Base-by-base conservation (phyloP, 2,113 vertebrate species). In the Callocephalon fimbriatum region DNA sequence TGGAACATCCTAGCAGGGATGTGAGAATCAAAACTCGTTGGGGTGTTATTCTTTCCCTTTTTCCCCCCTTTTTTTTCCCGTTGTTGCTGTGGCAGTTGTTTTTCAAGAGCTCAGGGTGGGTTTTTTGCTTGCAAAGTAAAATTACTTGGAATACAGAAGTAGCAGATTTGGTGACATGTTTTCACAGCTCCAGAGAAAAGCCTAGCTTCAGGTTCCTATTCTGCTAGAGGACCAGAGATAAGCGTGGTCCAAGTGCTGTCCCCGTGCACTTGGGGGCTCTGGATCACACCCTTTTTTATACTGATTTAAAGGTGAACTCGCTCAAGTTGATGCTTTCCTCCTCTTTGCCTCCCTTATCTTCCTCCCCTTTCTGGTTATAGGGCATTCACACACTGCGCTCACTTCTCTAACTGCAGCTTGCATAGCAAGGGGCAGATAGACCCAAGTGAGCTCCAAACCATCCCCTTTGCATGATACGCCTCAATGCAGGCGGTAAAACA, bases 1-100 rank as follows among this genome's bases (percentile, higher is more conserved):
- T 95, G 93, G 95, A 95, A 87, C 85, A 93, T 85, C 94, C 80
- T 77, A 47, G 79, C 74, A 88, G 87, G 77, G 90, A 83, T 80
- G 84, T 44, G 78, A 89, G 72, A 86, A 77, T 75, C 37, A 7
- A 92, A 95, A 87, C 94, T 97, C 26, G 50, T 95, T 88, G 90
- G 63, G 70, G 79, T 67, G 77, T 53, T 25, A 42, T 12, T 32
- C 31, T 27, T 18, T 12, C 1, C 15, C 42, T 48, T 71, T 21
- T 20, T 1, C 1, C 16, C 3, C 25, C 8, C 7, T 18, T 22
- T 81, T 79, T 7, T 73, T 90, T 35, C 65, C 19, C 54, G 19
- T n/a, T 48, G 29, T 47, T 63, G 29, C 59, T 35, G 48, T 77
- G 87, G 74, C 8, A 4, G 48, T 50, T 95, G 91, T 71, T 90